Percentiles rank a stretch among this genome's conserved stretches.
phyloP scores from a whole-genome alignment of 2,113 vertebrate species.

The Corapipo altera region DNA sequence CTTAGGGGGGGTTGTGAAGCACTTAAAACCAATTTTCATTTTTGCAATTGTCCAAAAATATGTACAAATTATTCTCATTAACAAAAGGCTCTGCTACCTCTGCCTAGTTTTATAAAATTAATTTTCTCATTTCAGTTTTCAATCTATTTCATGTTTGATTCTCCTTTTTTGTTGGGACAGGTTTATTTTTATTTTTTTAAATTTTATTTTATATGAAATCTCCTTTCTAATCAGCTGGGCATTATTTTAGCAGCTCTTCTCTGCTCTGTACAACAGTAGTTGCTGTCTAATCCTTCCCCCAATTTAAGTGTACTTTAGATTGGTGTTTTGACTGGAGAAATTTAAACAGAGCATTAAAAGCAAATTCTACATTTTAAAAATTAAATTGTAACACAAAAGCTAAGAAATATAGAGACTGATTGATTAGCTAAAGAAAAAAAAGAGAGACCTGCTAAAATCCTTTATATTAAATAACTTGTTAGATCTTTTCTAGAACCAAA shows the following conservation, averaged over 20 bases:
- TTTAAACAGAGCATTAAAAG: neutral
- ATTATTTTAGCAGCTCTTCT: neutral
- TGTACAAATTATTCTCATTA: neutral
- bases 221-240: neutral
- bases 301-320: neutral
- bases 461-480: fast-evolving
- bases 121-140: neutral
- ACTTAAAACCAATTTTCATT: neutral
- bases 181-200: fast-evolving
- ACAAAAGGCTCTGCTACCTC: neutral
- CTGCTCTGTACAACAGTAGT: neutral
- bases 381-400: neutral
- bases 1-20: fast-evolving
- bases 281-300: neutral
- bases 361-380: neutral
- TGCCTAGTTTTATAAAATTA: neutral
- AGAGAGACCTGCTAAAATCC: neutral
- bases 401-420: neutral
- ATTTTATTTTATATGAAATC: neutral
- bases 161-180: neutral
- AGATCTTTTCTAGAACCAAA: neutral
- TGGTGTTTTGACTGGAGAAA: neutral
- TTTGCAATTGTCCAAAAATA: neutral
- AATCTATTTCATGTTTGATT: neutral
- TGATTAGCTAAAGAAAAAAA: neutral